Evolutionary conservation across 64 coral and sea anemone species (phyloP), one percentile per base, ranked within the genome.

Genomic region (Hydrozoanthus tunicans): DNA sequence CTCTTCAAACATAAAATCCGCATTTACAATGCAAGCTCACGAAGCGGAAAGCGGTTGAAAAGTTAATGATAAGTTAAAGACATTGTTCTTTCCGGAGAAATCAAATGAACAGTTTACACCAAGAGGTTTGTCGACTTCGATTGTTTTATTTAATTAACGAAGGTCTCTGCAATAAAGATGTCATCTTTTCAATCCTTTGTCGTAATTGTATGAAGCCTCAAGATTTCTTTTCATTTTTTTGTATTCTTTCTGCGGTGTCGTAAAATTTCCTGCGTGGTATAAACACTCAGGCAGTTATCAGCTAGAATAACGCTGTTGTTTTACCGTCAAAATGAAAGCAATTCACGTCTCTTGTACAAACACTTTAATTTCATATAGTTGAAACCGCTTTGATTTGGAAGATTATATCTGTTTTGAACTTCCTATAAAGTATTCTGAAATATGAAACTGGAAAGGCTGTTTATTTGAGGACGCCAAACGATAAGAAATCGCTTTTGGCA

Each of bases 291-390:
- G n/a, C 77, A 59, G 54, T 59, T 20, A 24, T 59, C 53, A 58
- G n/a, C 77, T 79, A 59, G 17, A 6, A 58, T 23, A 26, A 58
- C 53, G 17, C 32, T 43, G 77, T 20, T 80, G 78, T 80, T 80
- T 25, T 58, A 80, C 53, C 59, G 78, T 25, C 78, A 80, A 80
- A 23, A 56, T 61, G 59, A 80, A 57, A 80, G 78, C n/a, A 60
- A 23, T 11, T 74, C 5, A 43, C 9, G 71, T 14, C 24, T 32
- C n/a, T 80, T 80, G 26, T 59, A 59, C 1, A 80, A 80, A 80
- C 17, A 60, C 71, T 5, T 80, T 4, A 61, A 27, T 26, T 23
- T 26, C 59, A 6, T 3, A 4, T 57, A 75, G 10, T 61, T 80
- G 15, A 80, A 80, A 57, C 56, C 20, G 17, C 9, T 4, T 59